Evolutionary conservation across 2,113 vertebrate species (phyloP).

Genomic region (Protobothrops mucrosquamatus): DNA sequence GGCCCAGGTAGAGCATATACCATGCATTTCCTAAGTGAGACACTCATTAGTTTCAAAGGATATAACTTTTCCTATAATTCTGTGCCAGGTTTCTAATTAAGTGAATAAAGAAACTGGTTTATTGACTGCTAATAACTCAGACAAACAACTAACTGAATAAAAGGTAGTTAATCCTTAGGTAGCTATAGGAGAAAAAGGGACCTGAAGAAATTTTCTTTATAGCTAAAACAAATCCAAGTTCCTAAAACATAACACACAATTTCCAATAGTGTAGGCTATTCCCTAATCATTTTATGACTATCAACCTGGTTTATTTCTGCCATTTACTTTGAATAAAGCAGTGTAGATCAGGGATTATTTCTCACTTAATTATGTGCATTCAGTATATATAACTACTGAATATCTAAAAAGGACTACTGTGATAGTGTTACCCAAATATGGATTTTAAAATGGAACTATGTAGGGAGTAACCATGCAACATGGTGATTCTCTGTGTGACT

Average conservation of each 20-base stretch:
- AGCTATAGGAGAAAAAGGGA: neutral
- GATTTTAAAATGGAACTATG: neutral
- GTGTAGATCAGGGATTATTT: neutral
- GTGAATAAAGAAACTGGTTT: neutral
- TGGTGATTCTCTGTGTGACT: neutral
- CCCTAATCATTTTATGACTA: neutral
- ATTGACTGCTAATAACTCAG: neutral
- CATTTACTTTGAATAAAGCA: neutral
- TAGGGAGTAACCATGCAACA: neutral
- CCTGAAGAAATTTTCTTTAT: neutral
- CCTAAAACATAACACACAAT: neutral
- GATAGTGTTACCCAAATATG: neutral
- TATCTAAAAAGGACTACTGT: neutral
- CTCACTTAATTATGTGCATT: neutral
- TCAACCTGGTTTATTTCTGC: neutral
- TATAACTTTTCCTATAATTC: neutral
- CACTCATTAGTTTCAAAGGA: neutral
- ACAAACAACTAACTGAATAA: neutral
- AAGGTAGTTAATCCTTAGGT: neutral
- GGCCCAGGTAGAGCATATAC: neutral
- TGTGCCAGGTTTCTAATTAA: neutral
- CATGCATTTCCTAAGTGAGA: neutral
- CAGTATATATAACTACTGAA: neutral
- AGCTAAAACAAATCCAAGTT: neutral
- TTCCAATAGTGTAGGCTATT: neutral